These are phyloP conservation scores for Phymatocera aterrima DNA, from an alignment of 2,888 invertebrate genomes.

Conservation along the genomic window DNA sequence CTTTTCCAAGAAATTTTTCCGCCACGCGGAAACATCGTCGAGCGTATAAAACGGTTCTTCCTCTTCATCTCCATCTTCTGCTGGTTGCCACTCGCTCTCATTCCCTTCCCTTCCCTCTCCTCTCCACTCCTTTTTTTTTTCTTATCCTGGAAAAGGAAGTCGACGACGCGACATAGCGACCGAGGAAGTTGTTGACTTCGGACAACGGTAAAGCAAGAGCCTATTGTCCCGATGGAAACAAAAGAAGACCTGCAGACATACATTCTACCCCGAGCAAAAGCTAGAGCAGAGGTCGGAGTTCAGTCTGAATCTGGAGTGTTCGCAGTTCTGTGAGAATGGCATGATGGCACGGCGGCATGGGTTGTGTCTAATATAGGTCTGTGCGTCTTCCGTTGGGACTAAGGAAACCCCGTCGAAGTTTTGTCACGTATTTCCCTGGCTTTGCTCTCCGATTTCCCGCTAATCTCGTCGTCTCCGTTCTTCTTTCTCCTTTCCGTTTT, in stretches of 20 bases:
- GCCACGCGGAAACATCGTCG: neutral
- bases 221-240: constrained; percentile 39
- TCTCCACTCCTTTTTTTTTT: neutral
- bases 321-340: neutral
- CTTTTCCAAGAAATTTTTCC: neutral
- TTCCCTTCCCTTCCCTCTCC: neutral
- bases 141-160: neutral
- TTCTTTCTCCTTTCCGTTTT: neutral
- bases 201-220: constrained; percentile 25
- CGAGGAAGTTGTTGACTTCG: constrained; percentile 25
- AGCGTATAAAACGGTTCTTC: neutral
- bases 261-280: neutral
- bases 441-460: neutral
- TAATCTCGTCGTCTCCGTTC: constrained; percentile 31
- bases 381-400: neutral
- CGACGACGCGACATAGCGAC: neutral
- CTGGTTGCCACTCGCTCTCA: neutral
- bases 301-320: constrained; percentile 13
- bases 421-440: constrained; percentile 29
- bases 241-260: neutral
- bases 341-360: neutral
- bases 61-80: no score
- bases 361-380: neutral
- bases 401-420: constrained; percentile 11
- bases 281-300: constrained; percentile 29